Evolutionary conservation across 2,797 vertebrate genomes (phyloP).

Genomic region (Lutjanus campechanus): DNA sequence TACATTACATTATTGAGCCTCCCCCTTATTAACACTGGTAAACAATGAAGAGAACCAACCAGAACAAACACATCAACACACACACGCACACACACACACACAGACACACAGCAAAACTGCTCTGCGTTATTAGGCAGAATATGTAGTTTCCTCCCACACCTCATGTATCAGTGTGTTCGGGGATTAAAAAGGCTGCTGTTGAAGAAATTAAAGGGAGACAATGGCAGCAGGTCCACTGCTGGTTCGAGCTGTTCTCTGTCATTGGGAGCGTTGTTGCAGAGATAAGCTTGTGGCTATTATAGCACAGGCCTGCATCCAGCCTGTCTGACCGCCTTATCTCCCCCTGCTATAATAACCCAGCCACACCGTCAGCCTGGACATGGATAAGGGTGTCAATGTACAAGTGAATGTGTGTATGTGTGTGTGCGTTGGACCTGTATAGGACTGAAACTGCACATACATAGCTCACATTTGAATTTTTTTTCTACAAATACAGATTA

Average conservation of each 20-base stretch:
- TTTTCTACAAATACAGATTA: not conserved
- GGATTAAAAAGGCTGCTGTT: slow-evolving; percentile 42
- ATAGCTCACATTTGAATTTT: not conserved
- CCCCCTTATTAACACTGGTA: slow-evolving; percentile 46
- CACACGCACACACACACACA: not conserved
- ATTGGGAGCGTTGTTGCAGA: slow-evolving; percentile 37
- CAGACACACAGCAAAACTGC: not conserved
- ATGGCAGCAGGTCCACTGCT: slow-evolving; percentile 34
- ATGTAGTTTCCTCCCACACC: not conserved
- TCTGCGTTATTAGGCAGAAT: not conserved
- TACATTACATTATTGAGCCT: slow-evolving; percentile 40
- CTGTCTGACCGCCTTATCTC: slow-evolving; percentile 63
- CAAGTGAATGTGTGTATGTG: slow-evolving; percentile 22
- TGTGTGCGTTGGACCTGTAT: not conserved
- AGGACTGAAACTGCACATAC: slow-evolving; percentile 2
- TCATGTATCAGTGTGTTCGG: not conserved
- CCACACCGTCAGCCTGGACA: slow-evolving; percentile 43
- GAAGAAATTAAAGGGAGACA: slow-evolving; percentile 33
- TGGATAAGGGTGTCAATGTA: slow-evolving; percentile 46
- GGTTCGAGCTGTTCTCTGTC: slow-evolving; percentile 47
- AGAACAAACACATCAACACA: slow-evolving; percentile 20
- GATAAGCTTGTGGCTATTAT: slow-evolving; percentile 77
- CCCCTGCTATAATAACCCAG: slow-evolving; percentile 65
- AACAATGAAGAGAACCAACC: slow-evolving; percentile 46
- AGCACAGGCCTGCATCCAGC: slow-evolving; percentile 49